These are phyloP conservation scores for Pimephales promelas DNA, from an alignment of 2,113 vertebrate genomes.

Conservation along the genomic window DNA sequence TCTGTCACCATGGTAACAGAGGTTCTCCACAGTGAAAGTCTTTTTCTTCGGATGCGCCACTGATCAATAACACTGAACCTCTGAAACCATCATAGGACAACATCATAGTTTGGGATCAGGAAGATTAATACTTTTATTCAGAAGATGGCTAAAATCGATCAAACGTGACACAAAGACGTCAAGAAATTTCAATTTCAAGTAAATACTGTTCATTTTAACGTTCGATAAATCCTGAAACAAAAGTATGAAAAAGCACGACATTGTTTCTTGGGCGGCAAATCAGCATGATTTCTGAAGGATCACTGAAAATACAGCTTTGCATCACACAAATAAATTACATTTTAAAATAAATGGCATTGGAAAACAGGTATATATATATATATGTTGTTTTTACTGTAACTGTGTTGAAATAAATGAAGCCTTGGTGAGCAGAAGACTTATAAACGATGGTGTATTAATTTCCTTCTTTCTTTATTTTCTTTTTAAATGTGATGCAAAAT, in stretches of 20 bases:
- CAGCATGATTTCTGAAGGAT: neutral
- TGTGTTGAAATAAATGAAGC: neutral
- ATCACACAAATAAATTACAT: neutral
- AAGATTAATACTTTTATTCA: neutral
- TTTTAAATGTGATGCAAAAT: neutral
- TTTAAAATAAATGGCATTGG: neutral
- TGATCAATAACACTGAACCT: neutral
- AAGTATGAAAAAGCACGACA: too few relatives aligned
- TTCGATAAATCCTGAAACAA: too few relatives aligned
- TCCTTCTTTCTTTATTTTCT: too few relatives aligned
- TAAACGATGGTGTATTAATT: too few relatives aligned
- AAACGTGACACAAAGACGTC: neutral
- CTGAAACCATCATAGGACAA: neutral
- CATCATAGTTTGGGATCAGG: neutral
- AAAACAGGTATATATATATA: too few relatives aligned
- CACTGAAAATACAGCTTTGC: neutral
- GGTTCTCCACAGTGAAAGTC: neutral
- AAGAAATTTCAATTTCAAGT: neutral
- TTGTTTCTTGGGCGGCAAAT: too few relatives aligned
- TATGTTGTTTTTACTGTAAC: too few relatives aligned
- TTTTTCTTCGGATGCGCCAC: neutral
- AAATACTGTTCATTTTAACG: too few relatives aligned
- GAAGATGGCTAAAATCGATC: neutral
- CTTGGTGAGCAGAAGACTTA: too few relatives aligned
- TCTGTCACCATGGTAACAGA: slow-evolving; percentile 2